Percentiles rank a stretch among this genome's conserved stretches.
These are phyloP conservation scores for Colletes collaris DNA, from an alignment of 2,888 invertebrate genomes.

Conservation along the genomic window DNA sequence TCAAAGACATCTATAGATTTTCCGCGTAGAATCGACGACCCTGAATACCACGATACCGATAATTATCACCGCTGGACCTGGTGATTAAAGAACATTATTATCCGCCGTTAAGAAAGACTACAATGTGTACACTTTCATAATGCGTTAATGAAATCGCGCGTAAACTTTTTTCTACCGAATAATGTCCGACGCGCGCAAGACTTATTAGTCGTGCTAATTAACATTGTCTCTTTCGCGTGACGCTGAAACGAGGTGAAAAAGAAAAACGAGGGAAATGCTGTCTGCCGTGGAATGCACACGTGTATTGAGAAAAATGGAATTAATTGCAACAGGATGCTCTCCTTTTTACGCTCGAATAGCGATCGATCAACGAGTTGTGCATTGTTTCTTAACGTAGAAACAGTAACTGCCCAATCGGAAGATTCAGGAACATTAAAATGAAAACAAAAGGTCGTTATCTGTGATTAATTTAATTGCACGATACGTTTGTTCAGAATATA, in stretches of 20 bases:
- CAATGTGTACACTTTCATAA: slow-evolving; percentile 13
- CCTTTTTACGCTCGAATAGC: not conserved
- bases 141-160: not conserved
- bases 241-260: not conserved
- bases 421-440: too few relatives aligned
- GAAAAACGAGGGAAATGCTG: not conserved
- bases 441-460: too few relatives aligned
- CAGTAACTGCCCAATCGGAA: too few relatives aligned
- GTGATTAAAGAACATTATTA: slow-evolving; percentile 21
- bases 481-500: too few relatives aligned
- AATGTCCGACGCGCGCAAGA: not conserved
- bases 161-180: not conserved
- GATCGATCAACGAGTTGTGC: too few relatives aligned
- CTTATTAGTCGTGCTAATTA: not conserved
- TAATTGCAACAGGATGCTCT: not conserved
- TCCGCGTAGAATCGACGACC: slow-evolving; percentile 19
- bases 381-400: too few relatives aligned
- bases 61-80: slow-evolving; percentile 11
- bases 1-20: slow-evolving; percentile 5
- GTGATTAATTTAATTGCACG: too few relatives aligned
- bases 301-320: not conserved
- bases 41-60: slow-evolving; percentile 23
- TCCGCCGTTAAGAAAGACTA: slow-evolving; percentile 13
- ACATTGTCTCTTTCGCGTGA: too few relatives aligned
- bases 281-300: not conserved